phyloP scores from a whole-genome alignment of 2,888 invertebrate species.

The Sabatieria punctata region DNA sequence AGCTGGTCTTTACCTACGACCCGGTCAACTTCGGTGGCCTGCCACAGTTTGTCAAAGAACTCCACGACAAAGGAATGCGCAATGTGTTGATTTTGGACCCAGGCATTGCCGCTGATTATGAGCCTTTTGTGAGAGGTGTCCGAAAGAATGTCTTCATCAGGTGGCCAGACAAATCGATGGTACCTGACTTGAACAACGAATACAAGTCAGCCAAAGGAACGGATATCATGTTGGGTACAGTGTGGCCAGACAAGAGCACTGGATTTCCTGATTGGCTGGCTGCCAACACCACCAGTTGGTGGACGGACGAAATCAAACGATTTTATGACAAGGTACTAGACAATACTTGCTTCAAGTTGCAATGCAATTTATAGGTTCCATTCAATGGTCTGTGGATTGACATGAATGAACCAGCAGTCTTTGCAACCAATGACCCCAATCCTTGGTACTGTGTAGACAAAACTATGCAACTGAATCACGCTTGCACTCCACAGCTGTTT shows the following conservation, averaged over 20 bases:
- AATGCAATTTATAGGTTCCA: too few species aligned
- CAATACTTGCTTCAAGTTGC: too few species aligned
- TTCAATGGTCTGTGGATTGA: slow-evolving; percentile 76
- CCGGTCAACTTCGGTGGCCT: slow-evolving; percentile 29
- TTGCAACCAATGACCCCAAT: slow-evolving; percentile 35
- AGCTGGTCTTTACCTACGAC: slow-evolving; percentile 58
- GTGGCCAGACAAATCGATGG: not conserved
- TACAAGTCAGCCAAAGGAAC: not conserved
- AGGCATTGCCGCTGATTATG: not conserved
- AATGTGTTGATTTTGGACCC: not conserved
- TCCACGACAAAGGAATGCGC: not conserved
- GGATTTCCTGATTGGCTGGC: slow-evolving; percentile 28
- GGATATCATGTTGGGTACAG: slow-evolving; percentile 9
- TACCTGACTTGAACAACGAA: not conserved
- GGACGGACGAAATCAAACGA: slow-evolving; percentile 20
- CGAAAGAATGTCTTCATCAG: not conserved
- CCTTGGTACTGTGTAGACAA: too few species aligned
- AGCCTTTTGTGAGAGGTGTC: not conserved
- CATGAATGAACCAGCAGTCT: slow-evolving; percentile 76
- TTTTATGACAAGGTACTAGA: slow-evolving; percentile 18
- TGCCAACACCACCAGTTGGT: slow-evolving; percentile 21
- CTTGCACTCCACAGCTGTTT: slow-evolving; percentile 10
- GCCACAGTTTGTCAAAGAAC: not conserved
- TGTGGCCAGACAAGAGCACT: slow-evolving; percentile 24
- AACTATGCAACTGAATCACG: too few species aligned